Evolutionary conservation across 2,797 vertebrate genomes (phyloP), one percentile per base, ranked within the genome.

Genomic region (Epinephelus awoara): DNA sequence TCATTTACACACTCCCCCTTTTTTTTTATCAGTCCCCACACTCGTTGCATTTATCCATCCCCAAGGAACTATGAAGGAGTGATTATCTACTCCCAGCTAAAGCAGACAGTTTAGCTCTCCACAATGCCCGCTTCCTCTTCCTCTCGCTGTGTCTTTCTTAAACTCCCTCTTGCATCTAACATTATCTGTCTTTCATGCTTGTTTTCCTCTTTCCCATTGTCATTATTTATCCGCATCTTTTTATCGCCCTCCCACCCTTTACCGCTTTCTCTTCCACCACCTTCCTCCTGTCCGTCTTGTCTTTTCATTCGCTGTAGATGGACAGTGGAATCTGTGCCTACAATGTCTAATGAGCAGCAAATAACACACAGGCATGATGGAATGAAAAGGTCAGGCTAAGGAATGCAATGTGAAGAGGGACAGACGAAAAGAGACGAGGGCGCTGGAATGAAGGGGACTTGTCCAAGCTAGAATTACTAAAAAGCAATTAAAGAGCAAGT

Each of bases 11-110:
- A 59, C 71, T 47, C 13, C 5, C 29, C 47, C 21, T 29, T 49
- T 67, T 50, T 71, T 50, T 71, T 52, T 46, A 44, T 74, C 75
- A 23, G 62, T 70, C 61, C 64, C 62, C 49, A 70, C 27, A 64
- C 58, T 25, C 42, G n/a, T 70, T 83, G 77, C 76, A 66, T 86
- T 85, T 82, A 87, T 86, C 67, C 83, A 75, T 86, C 86, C 79
- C 88, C 5, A 12, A 80, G 80, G 88, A 66, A 62, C 79, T 66
- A 89, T 86, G 82, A 88, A 75, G 62, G 57, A 79, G 80, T 75
- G 67, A 84, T 89, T 80, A 90, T 85, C 69, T 81, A 71, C 49
- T 88, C 44, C 55, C 61, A 74, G 82, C 61, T 71, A 77, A 80
- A 82, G 59, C 9, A 70, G 67, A 66, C 51, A 44, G 46, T 87